Evolutionary conservation across 2,113 vertebrate species (phyloP), one percentile per base, ranked within the genome.

Genomic region (Leucoraja erinaceus): DNA sequence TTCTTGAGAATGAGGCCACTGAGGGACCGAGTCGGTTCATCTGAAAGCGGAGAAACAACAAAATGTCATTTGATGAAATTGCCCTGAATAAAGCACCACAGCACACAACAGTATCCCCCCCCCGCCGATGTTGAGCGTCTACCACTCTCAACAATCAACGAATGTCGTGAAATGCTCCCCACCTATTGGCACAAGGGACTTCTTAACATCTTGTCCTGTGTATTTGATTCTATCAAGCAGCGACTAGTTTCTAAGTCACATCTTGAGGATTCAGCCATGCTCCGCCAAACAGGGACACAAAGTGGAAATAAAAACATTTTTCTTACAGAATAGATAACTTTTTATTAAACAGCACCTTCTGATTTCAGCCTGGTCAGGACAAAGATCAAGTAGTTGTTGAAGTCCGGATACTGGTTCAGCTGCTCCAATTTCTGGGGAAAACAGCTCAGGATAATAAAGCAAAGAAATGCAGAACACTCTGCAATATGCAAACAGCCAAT

Each of bases 311-410:
- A 16, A 10, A 54, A 61, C 3, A 4, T 28, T n/a, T 86, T 61
- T 61, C 2, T 61, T n/a, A 18, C n/a, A 10, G 1, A 31, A 63
- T 9, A 88, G 59, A 63, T 63, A 88, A 31, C 7, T 28, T 54
- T 47, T 12, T 12, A 54, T 10, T 91, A 2, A 91, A 91, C 68
- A 72, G 38, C 95, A 98, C 98, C 98, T 95, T 98, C 98, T 0
- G 98, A 98, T 94, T 98, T 99, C 56, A 99, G 97, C 93, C 98
- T 97, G 0, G 98, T 99, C 93, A 99, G 96, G 78, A 99, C 98
- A 28, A 99, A 99, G 94, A 99, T 99, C 93, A 99, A 95, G 96
- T 99, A 99, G 95, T 98, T 99, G 96, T 99, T 98, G 95, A 99
- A 99, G 94, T 99, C 98, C 0, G 98, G 98, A 95, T 97, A 99